Evolutionary conservation across 2,113 vertebrate species (phyloP), one percentile per base, ranked within the genome.

Genomic region (Pterophyllum scalare): DNA sequence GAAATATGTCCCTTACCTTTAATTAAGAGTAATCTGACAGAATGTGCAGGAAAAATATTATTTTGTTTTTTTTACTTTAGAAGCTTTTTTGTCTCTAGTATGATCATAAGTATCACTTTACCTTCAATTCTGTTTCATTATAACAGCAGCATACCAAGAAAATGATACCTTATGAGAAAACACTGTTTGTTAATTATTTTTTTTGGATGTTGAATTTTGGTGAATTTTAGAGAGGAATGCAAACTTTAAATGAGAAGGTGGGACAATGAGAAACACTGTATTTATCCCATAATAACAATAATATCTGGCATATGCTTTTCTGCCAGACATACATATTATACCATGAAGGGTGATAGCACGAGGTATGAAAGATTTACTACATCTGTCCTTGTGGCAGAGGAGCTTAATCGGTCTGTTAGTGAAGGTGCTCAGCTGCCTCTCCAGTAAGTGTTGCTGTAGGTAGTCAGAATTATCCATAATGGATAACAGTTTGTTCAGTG

Each of bases 1-100:
- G 2, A 19, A 80, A 80, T 43, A 60, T 67, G 79, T 49, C 31
- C 4, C n/a, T 70, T 8, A 56, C 15, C 3, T 82, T 74, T 81
- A 83, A 89, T 81, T 89, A 83, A 11, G 14, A 24, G 75, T 72
- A 31, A 28, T 80, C 10, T 46, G 43, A 14, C 3, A 81, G 75
- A 57, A 28, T 77, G 14, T 49, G 43, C n/a, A 46, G 49, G 11
- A 17, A 54, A 77, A 33, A 40, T 22, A 35, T 56, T 6, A 35
- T 6, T 46, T 67, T 26, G 26, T 52, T 52, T 52, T 70, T 31
- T 31, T 20, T 6, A 31, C 13, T 72, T 54, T 26, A 31, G 35
- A 75, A 19, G 58, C 17, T 35, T 78, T 15, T 33, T 74, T 24
- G 31, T 24, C 38, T 38, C 59, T 13, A 40, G 54, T 40, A 19